Base-by-base conservation (phyloP, 2,797 vertebrate species). In the Schizopygopsis malacanthus region DNA sequence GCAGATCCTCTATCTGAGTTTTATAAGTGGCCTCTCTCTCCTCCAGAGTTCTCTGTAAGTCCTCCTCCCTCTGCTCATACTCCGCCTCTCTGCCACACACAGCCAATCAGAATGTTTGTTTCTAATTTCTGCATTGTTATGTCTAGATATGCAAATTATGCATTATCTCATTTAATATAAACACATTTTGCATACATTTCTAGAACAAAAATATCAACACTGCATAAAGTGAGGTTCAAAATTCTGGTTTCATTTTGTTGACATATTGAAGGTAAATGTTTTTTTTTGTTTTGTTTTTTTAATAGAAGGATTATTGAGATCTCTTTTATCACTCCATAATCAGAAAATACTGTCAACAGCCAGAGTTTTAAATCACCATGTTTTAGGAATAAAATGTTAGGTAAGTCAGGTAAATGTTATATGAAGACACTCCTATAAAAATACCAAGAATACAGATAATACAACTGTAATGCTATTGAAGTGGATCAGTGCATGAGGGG, bases 41-140 rank as follows among this genome's bases (percentile, higher is more conserved):
- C 88, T 97, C 96, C 63, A 97, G 90, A 41, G 85, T 84, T 83
- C 92, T 97, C 89, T 92, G 95, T 88, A 97, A 94, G 82, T 97
- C 96, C 85, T 97, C 96, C 83, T 98, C 97, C 90, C 94, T 97
- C 93, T 97, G 97, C 90, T 95, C 93, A 93, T 97, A 97, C 91
- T 98, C 97, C 11, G 92, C 94, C 92, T 98, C 97, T 92, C 97
- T 98, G 90, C 88, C 52, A 8, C 50, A 50, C 54, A 87, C 22
- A 50, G 22, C 13, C 52, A 54, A 59, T 85, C 76, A 79, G 16
- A 61, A 59, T 12, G 43, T 13, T 33, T 71, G 18, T 43, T 67
- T 43, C 20, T 43, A 43, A 71, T 39, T 20, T 76, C 25, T 33
- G 45, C 9, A 39, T 12, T 12, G 28, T 37, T 22, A 13, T 67